A percentile compares a stretch with the other conserved stretches of the same genome.
Conservation (phyloP, 92 coral and sea anemone genomes). For the Nematostella vectensis region DNA sequence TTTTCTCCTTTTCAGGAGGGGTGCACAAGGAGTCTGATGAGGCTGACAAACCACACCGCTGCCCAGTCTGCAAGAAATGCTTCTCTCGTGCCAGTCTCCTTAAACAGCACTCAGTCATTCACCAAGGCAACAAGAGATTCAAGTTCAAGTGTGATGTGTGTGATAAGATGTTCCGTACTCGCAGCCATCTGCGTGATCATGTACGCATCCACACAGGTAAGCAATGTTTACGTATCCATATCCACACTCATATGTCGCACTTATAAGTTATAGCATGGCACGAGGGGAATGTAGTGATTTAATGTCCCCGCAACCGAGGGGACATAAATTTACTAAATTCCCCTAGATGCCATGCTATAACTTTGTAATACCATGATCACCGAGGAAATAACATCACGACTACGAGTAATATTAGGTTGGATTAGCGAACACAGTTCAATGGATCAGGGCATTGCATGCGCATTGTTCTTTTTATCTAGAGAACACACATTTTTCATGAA, state of each 20-base stretch:
- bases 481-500: neutral
- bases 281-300: too few species aligned
- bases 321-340: neutral
- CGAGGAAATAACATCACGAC: too few species aligned
- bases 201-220: constrained; percentile 95
- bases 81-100: constrained; percentile 92
- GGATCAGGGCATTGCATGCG: too few species aligned
- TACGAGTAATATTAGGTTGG: too few species aligned
- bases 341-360: too few species aligned
- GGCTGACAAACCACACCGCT: constrained; percentile 43
- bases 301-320: neutral
- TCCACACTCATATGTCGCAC: too few species aligned
- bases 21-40: constrained; percentile 6
- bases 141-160: constrained; percentile 96
- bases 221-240: neutral
- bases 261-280: too few species aligned
- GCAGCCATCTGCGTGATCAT: constrained; percentile 96
- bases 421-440: too few species aligned
- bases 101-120: constrained; percentile 93
- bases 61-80: constrained; percentile 74
- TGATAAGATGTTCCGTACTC: constrained; percentile 88
- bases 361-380: too few species aligned
- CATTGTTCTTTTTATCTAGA: neutral
- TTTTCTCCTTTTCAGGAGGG: neutral
- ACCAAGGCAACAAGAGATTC: constrained; percentile 94